These are phyloP conservation scores for Rhabdomys dilectus DNA, from an alignment of 2,113 vertebrate genomes.

Conservation along the genomic window DNA sequence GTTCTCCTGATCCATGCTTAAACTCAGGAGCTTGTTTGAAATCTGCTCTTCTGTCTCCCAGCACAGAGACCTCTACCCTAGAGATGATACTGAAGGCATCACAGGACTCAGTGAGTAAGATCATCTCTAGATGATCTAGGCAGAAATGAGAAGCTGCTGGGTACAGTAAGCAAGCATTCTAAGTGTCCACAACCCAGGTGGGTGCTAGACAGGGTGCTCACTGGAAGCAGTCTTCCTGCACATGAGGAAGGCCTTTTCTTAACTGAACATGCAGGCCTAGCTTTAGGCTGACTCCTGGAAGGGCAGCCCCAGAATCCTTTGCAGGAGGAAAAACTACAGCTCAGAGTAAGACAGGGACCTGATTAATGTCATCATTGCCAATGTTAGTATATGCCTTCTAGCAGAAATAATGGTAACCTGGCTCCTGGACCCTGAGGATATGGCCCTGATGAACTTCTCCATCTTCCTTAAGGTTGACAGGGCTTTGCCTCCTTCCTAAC, in stretches of 20 bases:
- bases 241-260: too few species aligned
- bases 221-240: neutral
- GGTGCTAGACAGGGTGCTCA: too few species aligned
- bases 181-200: neutral
- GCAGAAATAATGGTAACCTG: neutral
- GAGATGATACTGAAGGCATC: neutral
- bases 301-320: neutral
- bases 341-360: neutral
- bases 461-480: neutral
- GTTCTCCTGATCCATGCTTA: neutral
- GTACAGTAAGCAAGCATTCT: neutral
- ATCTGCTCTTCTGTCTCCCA: neutral
- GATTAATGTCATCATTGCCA: neutral
- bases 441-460: neutral
- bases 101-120: neutral
- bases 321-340: neutral
- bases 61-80: neutral
- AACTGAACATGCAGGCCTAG: neutral
- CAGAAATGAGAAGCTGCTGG: neutral
- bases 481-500: neutral
- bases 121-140: neutral
- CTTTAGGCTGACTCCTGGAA: neutral
- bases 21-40: neutral
- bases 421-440: neutral
- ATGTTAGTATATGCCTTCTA: neutral